phyloP scores from a whole-genome alignment of 2,113 vertebrate species.

The Pongo pygmaeus region DNA sequence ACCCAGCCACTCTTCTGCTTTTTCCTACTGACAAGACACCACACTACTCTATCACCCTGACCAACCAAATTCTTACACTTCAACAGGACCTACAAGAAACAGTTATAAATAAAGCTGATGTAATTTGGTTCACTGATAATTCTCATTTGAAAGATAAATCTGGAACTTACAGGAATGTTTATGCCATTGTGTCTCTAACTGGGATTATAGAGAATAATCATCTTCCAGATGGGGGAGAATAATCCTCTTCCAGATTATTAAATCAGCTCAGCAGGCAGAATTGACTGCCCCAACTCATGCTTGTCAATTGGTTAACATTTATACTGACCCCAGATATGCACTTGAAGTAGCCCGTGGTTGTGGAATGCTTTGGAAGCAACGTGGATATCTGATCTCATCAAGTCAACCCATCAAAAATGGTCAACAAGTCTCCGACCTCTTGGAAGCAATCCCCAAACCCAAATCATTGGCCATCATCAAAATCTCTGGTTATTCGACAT shows the following conservation, averaged over 20 bases:
- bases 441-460: not conserved
- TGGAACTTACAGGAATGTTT: not conserved
- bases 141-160: not conserved
- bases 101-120: not conserved
- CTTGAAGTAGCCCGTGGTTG: not conserved
- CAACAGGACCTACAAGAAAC: not conserved
- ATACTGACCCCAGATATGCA: not conserved
- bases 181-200: not conserved
- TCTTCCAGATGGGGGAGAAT: not conserved
- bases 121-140: not conserved
- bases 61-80: not conserved
- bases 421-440: not conserved
- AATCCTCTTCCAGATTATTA: not conserved
- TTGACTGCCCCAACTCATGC: not conserved
- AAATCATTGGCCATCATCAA: not conserved
- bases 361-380: not conserved
- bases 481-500: not conserved
- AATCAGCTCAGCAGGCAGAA: not conserved
- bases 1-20: too few species aligned
- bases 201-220: not conserved
- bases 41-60: not conserved
- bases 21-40: not conserved
- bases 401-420: not conserved
- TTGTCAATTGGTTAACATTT: not conserved
- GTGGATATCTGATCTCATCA: not conserved